Base-by-base conservation (phyloP, 2,113 vertebrate genomes). In the Gobio gobio region DNA sequence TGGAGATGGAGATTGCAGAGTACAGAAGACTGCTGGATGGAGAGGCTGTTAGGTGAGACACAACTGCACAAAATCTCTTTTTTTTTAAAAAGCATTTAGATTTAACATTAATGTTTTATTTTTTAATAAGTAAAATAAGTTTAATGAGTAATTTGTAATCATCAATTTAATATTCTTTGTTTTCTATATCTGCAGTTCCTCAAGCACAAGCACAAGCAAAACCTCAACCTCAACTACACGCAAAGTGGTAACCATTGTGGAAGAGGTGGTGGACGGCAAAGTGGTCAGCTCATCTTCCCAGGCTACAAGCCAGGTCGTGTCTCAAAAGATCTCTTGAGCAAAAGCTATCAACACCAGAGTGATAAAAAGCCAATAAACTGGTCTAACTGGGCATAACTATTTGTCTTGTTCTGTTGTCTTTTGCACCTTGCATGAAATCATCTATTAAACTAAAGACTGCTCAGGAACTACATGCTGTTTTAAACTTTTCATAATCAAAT, bases 1-100 rank as follows among this genome's bases (percentile, higher is more conserved):
- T 97, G 93, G 96, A 97, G 91, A 88, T 96, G 91, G 96, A 97
- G 91, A 97, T 97, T 20, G 89, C 94, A 0, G 96, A 95, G 84
- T 98, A 97, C 93, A 92, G 90, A 74, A 93, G 92, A 83, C 94
- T 97, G 86, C 93, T 97, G 90, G 95, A 97, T 1, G 93, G 89
- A 93, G 95, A 3, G 91, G 91, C 56, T 18, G 22, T 63, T n/a
- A 13, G 54, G 88, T 89, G 47, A 89, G 85, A 16, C 24, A 22
- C 64, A 2, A 72, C 56, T 36, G 59, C 40, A 43, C 47, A 45
- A 63, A 51, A 51, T 51, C n/a, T 14, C 22, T 20, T 13, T 40
- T 13, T 20, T 13, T 40, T 13, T 70, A n/a, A 18, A 47, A 72
- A 5, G 2, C 9, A 80, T 22, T 5, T 58, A 33, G 4, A 20